phyloP scores from a whole-genome alignment of 2,888 invertebrate genomes.

The Eilema depressum region DNA sequence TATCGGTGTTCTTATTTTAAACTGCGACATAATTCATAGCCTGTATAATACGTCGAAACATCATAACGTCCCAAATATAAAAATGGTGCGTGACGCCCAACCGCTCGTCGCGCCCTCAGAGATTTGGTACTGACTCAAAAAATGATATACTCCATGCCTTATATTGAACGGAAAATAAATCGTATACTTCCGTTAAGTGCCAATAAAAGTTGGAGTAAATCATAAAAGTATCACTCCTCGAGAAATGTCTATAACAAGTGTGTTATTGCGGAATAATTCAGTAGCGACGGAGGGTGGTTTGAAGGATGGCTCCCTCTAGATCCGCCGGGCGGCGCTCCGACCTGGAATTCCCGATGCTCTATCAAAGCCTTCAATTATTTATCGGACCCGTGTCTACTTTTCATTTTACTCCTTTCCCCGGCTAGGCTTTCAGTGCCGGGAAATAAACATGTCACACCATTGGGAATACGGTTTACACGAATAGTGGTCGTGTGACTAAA shows the following conservation, averaged over 20 bases:
- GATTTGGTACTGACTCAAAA: conserved; percentile 77
- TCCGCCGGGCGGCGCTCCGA: conserved; percentile 67
- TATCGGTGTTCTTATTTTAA: conserved; percentile 47
- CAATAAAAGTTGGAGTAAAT: conserved; percentile 87
- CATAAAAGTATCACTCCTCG: conserved; percentile 86
- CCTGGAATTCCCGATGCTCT: conserved; percentile 83
- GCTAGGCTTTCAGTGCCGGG: conserved; percentile 73
- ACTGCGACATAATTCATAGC: conserved; percentile 45
- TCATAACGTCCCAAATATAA: conserved; percentile 62
- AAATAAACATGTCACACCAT: conserved; percentile 80
- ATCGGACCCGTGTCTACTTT: conserved; percentile 87
- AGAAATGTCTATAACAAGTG: conserved; percentile 86
- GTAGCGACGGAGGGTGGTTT: conserved; percentile 79
- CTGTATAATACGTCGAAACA: conserved; percentile 52
- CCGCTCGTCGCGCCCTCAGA: conserved; percentile 67
- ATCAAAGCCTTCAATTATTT: conserved; percentile 87
- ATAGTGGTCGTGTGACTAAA: conserved; percentile 70
- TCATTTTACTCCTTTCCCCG: conserved; percentile 84
- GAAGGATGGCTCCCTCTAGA: conserved; percentile 84
- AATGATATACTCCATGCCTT: conserved; percentile 84
- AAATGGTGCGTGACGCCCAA: conserved; percentile 75
- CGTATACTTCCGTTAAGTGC: conserved; percentile 87
- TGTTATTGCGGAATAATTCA: conserved; percentile 87
- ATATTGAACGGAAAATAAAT: conserved; percentile 86
- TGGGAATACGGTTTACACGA: conserved; percentile 76